phyloP scores from a whole-genome alignment of 53 echinoderm and acorn worm genomes.

The Astropecten irregularis region DNA sequence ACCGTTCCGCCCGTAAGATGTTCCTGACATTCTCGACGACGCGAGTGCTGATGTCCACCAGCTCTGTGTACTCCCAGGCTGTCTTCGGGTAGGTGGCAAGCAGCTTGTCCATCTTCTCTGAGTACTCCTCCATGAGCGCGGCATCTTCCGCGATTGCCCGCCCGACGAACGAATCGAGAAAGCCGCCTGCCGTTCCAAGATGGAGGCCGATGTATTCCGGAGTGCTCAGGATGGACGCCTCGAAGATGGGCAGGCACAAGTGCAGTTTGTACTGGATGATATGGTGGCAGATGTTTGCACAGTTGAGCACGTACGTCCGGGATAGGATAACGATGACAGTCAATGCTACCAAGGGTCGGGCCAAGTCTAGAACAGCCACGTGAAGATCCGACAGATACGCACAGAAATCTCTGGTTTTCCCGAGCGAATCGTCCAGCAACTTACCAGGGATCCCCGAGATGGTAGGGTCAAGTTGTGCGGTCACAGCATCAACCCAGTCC shows the following conservation, averaged over 20 bases:
- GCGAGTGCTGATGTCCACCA: slow-evolving; percentile 5
- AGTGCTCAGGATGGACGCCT: neutral
- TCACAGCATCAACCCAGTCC: neutral
- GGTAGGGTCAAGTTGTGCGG: neutral
- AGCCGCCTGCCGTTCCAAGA: neutral
- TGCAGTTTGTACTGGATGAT: neutral
- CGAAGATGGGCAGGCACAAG: neutral
- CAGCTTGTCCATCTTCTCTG: neutral
- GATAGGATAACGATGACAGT: neutral
- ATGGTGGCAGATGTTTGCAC: neutral
- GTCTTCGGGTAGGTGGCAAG: neutral
- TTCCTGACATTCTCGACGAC: neutral
- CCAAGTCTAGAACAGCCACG: neutral
- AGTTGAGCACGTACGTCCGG: neutral
- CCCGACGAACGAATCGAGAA: neutral
- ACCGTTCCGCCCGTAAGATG: neutral
- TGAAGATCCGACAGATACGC: neutral
- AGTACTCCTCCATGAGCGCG: neutral
- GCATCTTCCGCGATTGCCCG: neutral
- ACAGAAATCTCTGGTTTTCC: neutral
- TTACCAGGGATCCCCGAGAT: neutral
- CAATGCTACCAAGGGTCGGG: neutral
- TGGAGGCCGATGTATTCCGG: slow-evolving; percentile 1
- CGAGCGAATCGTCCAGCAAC: neutral
- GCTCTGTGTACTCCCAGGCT: neutral